Evolutionary conservation across 2,888 invertebrate genomes (phyloP), one percentile per base, ranked within the genome.

Genomic region (Kuschelorhynchus macadamiae): DNA sequence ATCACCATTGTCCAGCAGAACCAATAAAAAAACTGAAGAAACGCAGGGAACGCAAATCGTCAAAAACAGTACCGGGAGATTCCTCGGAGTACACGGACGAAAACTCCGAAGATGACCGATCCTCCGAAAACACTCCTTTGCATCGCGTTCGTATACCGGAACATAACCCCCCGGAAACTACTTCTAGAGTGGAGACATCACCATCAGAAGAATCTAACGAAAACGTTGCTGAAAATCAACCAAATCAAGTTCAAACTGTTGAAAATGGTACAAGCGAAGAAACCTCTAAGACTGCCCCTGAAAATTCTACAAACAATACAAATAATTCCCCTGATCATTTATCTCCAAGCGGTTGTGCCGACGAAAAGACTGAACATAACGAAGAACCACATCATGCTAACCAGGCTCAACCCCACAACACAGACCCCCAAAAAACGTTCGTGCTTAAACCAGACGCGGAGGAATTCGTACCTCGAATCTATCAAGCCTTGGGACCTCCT

Each of bases 401-500:
- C 30, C 49, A 57, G 47, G 60, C 61, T 49, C 64, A 60, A 60
- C 41, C 33, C 14, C n/a, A n/a, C n/a, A 42, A 18, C 16, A 3
- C 44, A 7, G 36, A 56, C 8, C n/a, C 14, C 18, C 8, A 33
- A 18, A 56, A 36, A 44, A 5, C 72, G n/a, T 77, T 71, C 25
- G 72, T 77, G 20, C 72, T 83, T 44, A 83, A 83, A 73, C 81
- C 83, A 7, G 84, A 84, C 67, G 84, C 84, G 2, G 81, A 84
- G 78, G 84, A 84, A 74, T 84, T 84, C 72, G 72, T 84, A n/a
- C 84, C 84, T 2, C 76, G 82, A 60, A 76, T 78, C n/a, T 80
- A 80, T 56, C 76, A 79, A 39, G 71, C 72, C n/a, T 71, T 77
- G 32, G 72, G 56, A 44, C 74, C 73, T 60, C 77, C 76, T 4